phyloP scores from a whole-genome alignment of 1,140 invertebrate species.

The Popillia japonica region DNA sequence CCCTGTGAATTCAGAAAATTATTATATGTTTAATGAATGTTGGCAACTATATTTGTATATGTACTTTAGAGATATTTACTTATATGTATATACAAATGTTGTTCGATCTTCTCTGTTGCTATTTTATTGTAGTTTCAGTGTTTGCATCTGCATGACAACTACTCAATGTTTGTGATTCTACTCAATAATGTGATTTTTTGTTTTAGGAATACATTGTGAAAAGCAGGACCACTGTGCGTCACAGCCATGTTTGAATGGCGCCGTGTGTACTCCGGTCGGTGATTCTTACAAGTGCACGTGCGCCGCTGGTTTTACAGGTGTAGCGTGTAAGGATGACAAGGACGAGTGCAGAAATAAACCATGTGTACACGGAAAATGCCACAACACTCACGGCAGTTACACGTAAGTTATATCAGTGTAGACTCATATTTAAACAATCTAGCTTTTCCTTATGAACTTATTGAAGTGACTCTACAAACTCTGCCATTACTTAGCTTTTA shows the following conservation, averaged over 20 bases:
- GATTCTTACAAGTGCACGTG: slow-evolving; percentile 84
- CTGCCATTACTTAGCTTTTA: too few relatives aligned
- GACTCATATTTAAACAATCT: neutral
- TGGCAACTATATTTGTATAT: too few relatives aligned
- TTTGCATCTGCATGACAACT: too few relatives aligned
- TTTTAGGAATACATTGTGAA: slow-evolving; percentile 85
- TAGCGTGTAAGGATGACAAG: slow-evolving; percentile 87
- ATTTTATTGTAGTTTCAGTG: too few relatives aligned
- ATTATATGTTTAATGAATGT: too few relatives aligned
- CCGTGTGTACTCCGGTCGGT: slow-evolving; percentile 77
- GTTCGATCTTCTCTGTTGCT: too few relatives aligned
- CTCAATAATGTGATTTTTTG: slow-evolving; percentile 42
- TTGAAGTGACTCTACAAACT: too few relatives aligned
- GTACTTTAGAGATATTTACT: too few relatives aligned
- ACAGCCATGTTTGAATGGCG: slow-evolving; percentile 87
- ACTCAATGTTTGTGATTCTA: too few relatives aligned
- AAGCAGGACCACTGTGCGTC: slow-evolving; percentile 88
- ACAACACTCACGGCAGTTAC: slow-evolving; percentile 90
- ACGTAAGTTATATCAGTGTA: slow-evolving; percentile 70
- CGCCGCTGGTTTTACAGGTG: slow-evolving; percentile 86
- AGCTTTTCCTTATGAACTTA: too few relatives aligned
- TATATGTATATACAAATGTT: too few relatives aligned
- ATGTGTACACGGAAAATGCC: slow-evolving; percentile 80
- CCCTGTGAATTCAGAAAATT: too few relatives aligned
- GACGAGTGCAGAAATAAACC: slow-evolving; percentile 84